Base-by-base conservation (phyloP, 2,113 vertebrate species). In the Saccopteryx bilineata region DNA sequence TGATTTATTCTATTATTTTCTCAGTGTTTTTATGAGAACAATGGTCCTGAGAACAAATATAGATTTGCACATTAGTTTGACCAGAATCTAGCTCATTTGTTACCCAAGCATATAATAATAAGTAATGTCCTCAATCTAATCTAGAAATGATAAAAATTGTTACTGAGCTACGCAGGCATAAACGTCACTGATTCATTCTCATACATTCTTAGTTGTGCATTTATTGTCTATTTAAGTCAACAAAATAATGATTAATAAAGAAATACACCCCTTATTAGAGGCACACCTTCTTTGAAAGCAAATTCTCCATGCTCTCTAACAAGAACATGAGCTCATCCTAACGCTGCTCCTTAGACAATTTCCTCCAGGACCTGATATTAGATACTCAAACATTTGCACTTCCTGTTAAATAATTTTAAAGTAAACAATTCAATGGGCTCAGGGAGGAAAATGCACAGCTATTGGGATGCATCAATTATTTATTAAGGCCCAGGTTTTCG, bases 211-310 rank as follows among this genome's bases (percentile, higher is more conserved):
- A 96, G 96, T 96, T 93, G 96, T 65, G 48, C 81, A 48, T 90
- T 97, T 97, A 97, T 96, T 97, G 92, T 76, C 96, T 96, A 96
- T 96, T 95, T 97, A 98, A 97, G 79, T 97, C 96, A 97, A 96
- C 96, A 97, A 96, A 96, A 87, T 94, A 97, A 94, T 94, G 94
- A 97, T 85, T 97, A 95, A 76, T 95, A 93, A 92, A 93, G 33
- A 90, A 75, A 76, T 84, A 81, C 28, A 54, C 72, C 69, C 56
- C 9, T 82, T 78, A 31, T 72, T 90, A 90, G 46, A 92, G 1
- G 23, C 58, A 82, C 71, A 65, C 74, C 61, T 96, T 94, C 85
- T 93, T 74, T 88, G 61, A 94, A 72, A 95, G 95, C 66, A 90
- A 96, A 85, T 75, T 24, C 13, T 56, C 15, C 5, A 8, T 2